Percentiles rank a stretch among this genome's conserved stretches.
Evolutionary conservation across 2,888 invertebrate species (phyloP).

Genomic region (Deilephila porcellus): DNA sequence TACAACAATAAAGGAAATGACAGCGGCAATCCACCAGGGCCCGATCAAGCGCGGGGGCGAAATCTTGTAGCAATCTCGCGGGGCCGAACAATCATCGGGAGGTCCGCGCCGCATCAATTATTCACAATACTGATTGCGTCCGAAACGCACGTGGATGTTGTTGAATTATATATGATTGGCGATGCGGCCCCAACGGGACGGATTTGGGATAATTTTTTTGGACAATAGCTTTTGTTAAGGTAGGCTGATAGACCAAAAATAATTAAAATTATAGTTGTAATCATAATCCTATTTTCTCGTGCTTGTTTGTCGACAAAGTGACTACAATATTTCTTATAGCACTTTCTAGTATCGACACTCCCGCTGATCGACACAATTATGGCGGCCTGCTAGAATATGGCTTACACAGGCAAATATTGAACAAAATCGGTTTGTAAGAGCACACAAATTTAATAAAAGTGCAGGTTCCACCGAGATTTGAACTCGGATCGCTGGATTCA

Average conservation of each 20-base stretch:
- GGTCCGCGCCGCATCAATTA: constrained; percentile 70
- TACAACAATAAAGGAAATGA: constrained; percentile 44
- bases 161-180: constrained; percentile 78
- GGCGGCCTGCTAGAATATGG: too few species aligned
- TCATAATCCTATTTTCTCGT: too few species aligned
- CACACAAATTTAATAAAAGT: neutral
- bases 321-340: too few species aligned
- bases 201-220: constrained; percentile 45
- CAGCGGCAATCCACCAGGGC: constrained; percentile 66
- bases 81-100: constrained; percentile 74
- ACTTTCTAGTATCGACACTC: too few species aligned
- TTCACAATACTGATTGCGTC: constrained; percentile 85
- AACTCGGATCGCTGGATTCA: constrained; percentile 93
- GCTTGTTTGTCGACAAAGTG: too few species aligned
- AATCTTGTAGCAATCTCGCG: constrained; percentile 79
- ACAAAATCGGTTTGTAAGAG: neutral
- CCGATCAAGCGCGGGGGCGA: constrained; percentile 51
- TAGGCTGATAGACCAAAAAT: too few species aligned
- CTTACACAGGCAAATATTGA: neutral
- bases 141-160: constrained; percentile 78
- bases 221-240: too few species aligned
- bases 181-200: constrained; percentile 62
- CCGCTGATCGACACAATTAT: too few species aligned
- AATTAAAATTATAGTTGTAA: too few species aligned
- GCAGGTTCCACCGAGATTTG: constrained; percentile 91